Evolutionary conservation across 23 tunicate genomes (phyloP).

Genomic region (Styela plicata): DNA sequence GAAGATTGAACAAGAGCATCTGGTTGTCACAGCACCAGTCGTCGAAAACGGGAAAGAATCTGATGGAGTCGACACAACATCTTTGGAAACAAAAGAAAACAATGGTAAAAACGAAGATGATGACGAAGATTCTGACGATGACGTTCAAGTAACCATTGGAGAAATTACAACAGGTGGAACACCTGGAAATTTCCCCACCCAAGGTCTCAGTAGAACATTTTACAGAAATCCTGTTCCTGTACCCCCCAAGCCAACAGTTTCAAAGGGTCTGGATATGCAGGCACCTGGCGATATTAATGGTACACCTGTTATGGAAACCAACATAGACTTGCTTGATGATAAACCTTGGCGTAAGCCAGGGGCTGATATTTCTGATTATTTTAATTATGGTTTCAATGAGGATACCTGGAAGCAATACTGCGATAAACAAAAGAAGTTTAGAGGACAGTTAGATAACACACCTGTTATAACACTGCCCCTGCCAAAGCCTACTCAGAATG

Average conservation of each 20-base stretch:
- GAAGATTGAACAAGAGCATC: not conserved
- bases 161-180: slow-evolving; percentile 56
- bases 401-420: slow-evolving; percentile 91
- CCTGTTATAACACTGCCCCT: not conserved
- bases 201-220: slow-evolving; percentile 40
- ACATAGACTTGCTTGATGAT: slow-evolving; percentile 68
- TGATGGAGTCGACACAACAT: not conserved
- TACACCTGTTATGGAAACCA: slow-evolving; percentile 75
- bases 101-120: slow-evolving; percentile 36
- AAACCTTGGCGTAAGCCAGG: slow-evolving; percentile 93
- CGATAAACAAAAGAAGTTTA: slow-evolving; percentile 70
- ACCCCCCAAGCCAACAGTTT: slow-evolving; percentile 59
- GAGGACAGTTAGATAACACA: slow-evolving; percentile 26
- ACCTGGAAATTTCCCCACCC: slow-evolving; percentile 12
- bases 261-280: slow-evolving; percentile 79
- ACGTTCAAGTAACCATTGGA: slow-evolving; percentile 90
- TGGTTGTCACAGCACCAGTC: not conserved
- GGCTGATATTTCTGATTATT: slow-evolving; percentile 91
- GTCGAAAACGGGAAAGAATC: slow-evolving; percentile 14
- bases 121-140: slow-evolving; percentile 73
- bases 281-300: slow-evolving; percentile 97
- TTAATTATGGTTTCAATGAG: slow-evolving; percentile 97
- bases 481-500: slow-evolving; percentile 14
- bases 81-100: not conserved
- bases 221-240: slow-evolving; percentile 87